Evolutionary conservation across 2,113 vertebrate species (phyloP).

Genomic region (Phycodurus eques): DNA sequence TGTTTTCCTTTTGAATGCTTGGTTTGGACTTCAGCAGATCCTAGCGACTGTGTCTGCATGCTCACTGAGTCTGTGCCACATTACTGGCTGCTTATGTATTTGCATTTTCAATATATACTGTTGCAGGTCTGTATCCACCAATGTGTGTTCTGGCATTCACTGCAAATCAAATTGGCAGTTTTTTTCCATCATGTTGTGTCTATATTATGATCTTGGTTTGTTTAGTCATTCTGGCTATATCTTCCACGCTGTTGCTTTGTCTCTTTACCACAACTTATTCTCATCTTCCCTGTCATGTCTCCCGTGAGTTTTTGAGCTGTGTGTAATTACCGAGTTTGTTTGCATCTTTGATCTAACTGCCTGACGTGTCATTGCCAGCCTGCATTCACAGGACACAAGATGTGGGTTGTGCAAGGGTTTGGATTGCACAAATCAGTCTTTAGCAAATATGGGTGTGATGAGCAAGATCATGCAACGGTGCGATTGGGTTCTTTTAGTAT

Average conservation of each 20-base stretch:
- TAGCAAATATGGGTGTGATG: constrained; percentile 56
- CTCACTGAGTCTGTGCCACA: neutral
- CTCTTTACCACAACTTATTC: constrained; percentile 62
- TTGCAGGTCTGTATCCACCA: constrained; percentile 32
- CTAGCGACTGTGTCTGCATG: neutral
- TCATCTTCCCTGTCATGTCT: constrained; percentile 66
- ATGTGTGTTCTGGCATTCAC: constrained; percentile 42
- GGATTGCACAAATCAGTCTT: constrained; percentile 50
- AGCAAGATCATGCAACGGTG: constrained; percentile 48
- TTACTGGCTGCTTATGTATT: neutral
- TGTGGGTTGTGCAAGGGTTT: constrained; percentile 10
- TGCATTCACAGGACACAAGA: constrained; percentile 40
- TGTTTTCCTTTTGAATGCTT: neutral
- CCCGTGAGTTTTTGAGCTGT: constrained; percentile 61
- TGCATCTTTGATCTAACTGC: constrained; percentile 69
- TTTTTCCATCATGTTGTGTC: constrained; percentile 30
- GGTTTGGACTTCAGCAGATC: neutral
- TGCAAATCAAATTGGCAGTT: constrained; percentile 19
- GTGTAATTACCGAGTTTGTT: constrained; percentile 73
- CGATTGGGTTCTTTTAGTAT: constrained; percentile 42
- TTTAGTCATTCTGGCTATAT: constrained; percentile 54
- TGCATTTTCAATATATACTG: constrained; percentile 35
- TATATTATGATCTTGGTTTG: constrained; percentile 50
- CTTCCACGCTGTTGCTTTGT: constrained; percentile 31
- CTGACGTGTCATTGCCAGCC: constrained; percentile 53